phyloP scores from a whole-genome alignment of 2,888 invertebrate genomes.

The Blera fallax region DNA sequence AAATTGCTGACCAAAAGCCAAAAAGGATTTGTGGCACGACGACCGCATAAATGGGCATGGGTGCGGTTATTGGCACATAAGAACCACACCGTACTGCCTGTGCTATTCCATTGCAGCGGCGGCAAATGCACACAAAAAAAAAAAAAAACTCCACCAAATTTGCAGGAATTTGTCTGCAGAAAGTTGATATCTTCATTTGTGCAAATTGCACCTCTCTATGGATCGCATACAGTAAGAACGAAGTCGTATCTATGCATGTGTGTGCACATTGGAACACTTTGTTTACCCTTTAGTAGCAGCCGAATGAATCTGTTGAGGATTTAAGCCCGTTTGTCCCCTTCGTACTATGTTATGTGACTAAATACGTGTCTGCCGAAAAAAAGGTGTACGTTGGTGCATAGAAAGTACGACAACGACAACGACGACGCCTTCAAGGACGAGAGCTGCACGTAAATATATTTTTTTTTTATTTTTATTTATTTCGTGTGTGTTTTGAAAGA shows the following conservation, averaged over 20 bases:
- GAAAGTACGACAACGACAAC: conserved; percentile 23
- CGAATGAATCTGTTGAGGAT: conserved; percentile 68
- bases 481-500: conserved; percentile 34
- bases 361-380: conserved; percentile 60
- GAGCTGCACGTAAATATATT: neutral
- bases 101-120: conserved; percentile 26
- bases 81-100: conserved; percentile 20
- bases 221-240: neutral
- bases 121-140: conserved; percentile 34
- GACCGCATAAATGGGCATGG: conserved; percentile 53
- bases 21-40: conserved; percentile 62
- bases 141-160: conserved; percentile 52
- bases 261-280: conserved; percentile 67
- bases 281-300: conserved; percentile 64
- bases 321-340: conserved; percentile 53
- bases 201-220: conserved; percentile 54
- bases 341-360: conserved; percentile 50
- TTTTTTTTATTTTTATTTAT: conserved; percentile 7
- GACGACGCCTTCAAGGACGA: conserved; percentile 24
- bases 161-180: conserved; percentile 69
- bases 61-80: conserved; percentile 68
- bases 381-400: conserved; percentile 31
- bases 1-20: conserved; percentile 68
- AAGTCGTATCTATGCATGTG: conserved; percentile 35
- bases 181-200: conserved; percentile 72